Percentiles rank a stretch among this genome's conserved stretches.
These are phyloP conservation scores for Diloba caeruleocephala DNA, from an alignment of 2,888 invertebrate genomes.

Conservation along the genomic window DNA sequence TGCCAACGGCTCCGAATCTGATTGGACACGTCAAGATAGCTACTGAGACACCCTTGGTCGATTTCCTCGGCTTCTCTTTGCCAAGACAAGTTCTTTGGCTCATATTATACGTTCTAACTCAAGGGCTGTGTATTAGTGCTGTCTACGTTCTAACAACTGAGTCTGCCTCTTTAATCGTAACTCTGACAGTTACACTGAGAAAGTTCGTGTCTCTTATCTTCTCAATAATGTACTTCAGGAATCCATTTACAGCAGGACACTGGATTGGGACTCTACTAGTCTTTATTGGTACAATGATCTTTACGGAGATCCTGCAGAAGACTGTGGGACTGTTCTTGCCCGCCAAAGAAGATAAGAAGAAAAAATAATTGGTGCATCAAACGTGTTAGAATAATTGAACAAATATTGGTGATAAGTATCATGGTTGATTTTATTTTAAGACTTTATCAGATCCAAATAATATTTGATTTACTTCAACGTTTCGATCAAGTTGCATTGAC, in stretches of 20 bases:
- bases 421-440: too few relatives aligned
- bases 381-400: conserved; percentile 1
- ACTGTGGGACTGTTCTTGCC: conserved; percentile 74
- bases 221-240: conserved; percentile 98
- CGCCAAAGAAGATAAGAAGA: conserved; percentile 67
- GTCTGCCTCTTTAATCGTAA: conserved; percentile 97
- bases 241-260: conserved; percentile 97
- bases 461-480: too few relatives aligned
- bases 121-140: conserved; percentile 97
- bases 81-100: conserved; percentile 95
- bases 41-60: conserved; percentile 90
- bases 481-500: too few relatives aligned
- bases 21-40: conserved; percentile 93
- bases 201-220: conserved; percentile 98
- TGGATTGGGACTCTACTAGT: conserved; percentile 97
- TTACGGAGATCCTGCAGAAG: conserved; percentile 93
- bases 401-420: not conserved
- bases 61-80: conserved; percentile 89
- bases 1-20: conserved; percentile 94
- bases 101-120: conserved; percentile 95
- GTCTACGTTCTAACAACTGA: conserved; percentile 98
- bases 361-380: conserved; percentile 63
- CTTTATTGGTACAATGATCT: conserved; percentile 97
- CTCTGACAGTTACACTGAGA: conserved; percentile 97
- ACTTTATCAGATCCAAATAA: too few relatives aligned